Evolutionary conservation across 1,140 invertebrate genomes (phyloP).

Genomic region (Drosophila micromelanica): DNA sequence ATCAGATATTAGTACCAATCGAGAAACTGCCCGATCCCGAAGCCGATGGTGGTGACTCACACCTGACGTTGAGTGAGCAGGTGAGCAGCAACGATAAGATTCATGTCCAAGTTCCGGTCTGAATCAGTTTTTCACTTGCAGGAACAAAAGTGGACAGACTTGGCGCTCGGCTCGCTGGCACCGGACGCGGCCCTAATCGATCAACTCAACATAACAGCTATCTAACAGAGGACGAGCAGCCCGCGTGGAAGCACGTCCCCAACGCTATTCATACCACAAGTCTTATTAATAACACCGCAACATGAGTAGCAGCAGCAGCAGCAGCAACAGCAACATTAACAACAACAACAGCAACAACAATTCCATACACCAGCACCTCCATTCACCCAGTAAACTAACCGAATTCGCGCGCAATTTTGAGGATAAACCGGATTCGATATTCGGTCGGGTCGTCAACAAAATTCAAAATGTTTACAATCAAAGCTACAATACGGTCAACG

Average conservation of each 20-base stretch:
- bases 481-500: conserved; percentile 83
- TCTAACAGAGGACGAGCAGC: conserved; percentile 70
- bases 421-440: conserved; percentile 76
- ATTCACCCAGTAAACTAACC: conserved; percentile 89
- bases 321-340: conserved; percentile 84
- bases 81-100: conserved; percentile 77
- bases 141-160: conserved; percentile 94
- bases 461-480: conserved; percentile 84
- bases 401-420: conserved; percentile 88
- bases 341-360: conserved; percentile 41
- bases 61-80: conserved; percentile 95
- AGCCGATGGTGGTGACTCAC: conserved; percentile 95
- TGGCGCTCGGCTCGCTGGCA: conserved; percentile 88
- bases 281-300: conserved; percentile 32
- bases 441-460: conserved; percentile 82
- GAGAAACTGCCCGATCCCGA: conserved; percentile 96
- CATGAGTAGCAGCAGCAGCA: conserved; percentile 84
- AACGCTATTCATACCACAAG: conserved; percentile 46
- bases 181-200: conserved; percentile 80
- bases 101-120: conserved; percentile 16
- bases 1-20: conserved; percentile 95
- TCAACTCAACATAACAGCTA: conserved; percentile 77
- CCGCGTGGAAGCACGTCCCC: conserved; percentile 49
- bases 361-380: conserved; percentile 88
- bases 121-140: conserved; percentile 22